Base-by-base conservation (phyloP, 2,797 vertebrate genomes). In the Tachyglossus aculeatus region DNA sequence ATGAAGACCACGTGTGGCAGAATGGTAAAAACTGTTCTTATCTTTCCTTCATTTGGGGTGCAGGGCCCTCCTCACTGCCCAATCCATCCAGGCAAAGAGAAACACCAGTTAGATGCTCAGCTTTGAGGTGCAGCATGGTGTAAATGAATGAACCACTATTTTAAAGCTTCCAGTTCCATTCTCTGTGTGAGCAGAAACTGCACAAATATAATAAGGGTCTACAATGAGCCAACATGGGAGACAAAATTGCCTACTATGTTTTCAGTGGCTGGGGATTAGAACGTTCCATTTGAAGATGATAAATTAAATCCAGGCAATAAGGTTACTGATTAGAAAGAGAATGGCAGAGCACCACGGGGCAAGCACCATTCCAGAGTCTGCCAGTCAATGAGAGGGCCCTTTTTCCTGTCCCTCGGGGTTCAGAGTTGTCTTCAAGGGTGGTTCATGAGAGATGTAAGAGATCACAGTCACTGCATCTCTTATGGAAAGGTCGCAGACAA, bases 21-120 rank as follows among this genome's bases (percentile, higher is more conserved):
- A 79, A 68, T 1, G 21, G 70, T 70, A 81, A 82, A 73, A 80
- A 89, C 0, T 4, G 72, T 74, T 81, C 55, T 83, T 7, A 4
- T 67, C 73, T 84, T 85, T 83, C 74, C 80, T 66, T 67, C 67
- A 24, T 32, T 65, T 47, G 50, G 47, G 64, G 52, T 67, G 47
- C 75, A 51, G 68, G 61, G 55, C 74, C n/a, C 21, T n/a, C 22
- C 81, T 66, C 84, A 52, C 64, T 80, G 84, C 72, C 82, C 83
- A 67, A 71, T 68, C 65, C 74, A 84, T 77, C 77, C 54, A 38
- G 47, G 66, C 45, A 65, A 45, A 41, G 61, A 47, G 15, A 13
- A 16, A 1, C 58, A 66, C 78, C 52, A 36, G 72, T 65, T 2
- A 41, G 55, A 79, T 58, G 84, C 40, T 75, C 38, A 29, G 27